These are phyloP conservation scores for Nezara viridula DNA, from an alignment of 2,888 invertebrate species.

Conservation along the genomic window DNA sequence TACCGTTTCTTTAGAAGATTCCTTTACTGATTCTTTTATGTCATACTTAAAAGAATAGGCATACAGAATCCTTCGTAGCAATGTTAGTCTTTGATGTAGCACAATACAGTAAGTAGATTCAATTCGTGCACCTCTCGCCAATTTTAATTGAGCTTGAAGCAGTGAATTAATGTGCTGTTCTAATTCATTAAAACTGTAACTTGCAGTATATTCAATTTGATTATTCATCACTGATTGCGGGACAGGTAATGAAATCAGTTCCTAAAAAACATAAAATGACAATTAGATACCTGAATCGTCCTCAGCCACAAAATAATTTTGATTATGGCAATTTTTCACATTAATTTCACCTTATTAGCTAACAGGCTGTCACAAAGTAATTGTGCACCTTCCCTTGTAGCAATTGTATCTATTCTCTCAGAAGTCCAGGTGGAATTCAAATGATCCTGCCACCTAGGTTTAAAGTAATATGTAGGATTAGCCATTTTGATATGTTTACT, in stretches of 20 bases:
- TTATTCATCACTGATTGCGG: slow-evolving; percentile 60
- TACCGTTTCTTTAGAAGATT: slow-evolving; percentile 14
- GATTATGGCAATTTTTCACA: not conserved
- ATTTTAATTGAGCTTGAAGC: slow-evolving; percentile 72
- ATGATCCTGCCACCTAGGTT: slow-evolving; percentile 73
- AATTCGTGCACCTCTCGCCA: slow-evolving; percentile 73
- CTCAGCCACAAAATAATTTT: not conserved
- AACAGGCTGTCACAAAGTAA: slow-evolving; percentile 73
- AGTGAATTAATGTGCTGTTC: slow-evolving; percentile 72
- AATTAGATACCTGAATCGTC: not conserved
- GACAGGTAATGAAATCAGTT: slow-evolving; percentile 63
- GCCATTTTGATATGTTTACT: slow-evolving; percentile 58
- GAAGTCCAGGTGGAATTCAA: slow-evolving; percentile 74
- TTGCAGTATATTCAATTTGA: slow-evolving; percentile 69
- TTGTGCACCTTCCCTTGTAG: slow-evolving; percentile 72
- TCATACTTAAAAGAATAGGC: slow-evolving; percentile 74
- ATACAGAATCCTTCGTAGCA: slow-evolving; percentile 74
- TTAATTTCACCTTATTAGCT: slow-evolving; percentile 70
- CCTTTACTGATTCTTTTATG: slow-evolving; percentile 64
- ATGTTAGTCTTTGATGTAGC: slow-evolving; percentile 73
- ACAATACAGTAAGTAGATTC: slow-evolving; percentile 74
- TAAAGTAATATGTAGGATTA: slow-evolving; percentile 63
- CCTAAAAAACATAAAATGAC: slow-evolving; percentile 61
- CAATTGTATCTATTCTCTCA: slow-evolving; percentile 72
- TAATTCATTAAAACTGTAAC: slow-evolving; percentile 69